Percentiles rank a stretch among this genome's conserved stretches.
These are phyloP conservation scores for Pavo muticus DNA, from an alignment of 2,113 vertebrate species.

Conservation along the genomic window DNA sequence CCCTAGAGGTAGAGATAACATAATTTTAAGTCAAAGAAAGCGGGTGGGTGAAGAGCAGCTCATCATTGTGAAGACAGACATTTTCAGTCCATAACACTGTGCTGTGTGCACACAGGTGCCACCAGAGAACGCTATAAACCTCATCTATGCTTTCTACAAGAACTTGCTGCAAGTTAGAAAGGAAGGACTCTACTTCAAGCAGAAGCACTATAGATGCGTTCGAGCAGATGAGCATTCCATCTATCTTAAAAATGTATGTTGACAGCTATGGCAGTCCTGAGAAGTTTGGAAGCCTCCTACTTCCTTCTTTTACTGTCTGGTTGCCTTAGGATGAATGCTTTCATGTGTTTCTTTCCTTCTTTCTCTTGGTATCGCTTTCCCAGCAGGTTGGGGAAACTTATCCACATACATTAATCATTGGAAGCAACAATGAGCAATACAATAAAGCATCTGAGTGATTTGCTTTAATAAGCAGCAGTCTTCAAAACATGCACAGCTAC, in stretches of 20 bases:
- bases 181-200: slow-evolving; percentile 75
- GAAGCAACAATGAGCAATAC: not conserved
- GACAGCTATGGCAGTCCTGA: not conserved
- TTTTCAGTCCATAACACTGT: not conserved
- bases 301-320: not conserved
- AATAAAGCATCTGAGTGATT: not conserved
- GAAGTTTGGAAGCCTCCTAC: not conserved
- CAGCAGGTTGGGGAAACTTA: not conserved
- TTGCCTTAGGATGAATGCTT: not conserved
- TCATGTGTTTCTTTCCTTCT: not conserved
- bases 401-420: not conserved
- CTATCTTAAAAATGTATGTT: slow-evolving; percentile 77
- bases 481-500: not conserved
- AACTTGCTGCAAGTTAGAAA: slow-evolving; percentile 69
- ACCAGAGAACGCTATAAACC: slow-evolving; percentile 47
- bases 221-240: slow-evolving; percentile 78
- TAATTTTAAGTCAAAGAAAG: not conserved
- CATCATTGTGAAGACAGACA: not conserved
- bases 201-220: slow-evolving; percentile 76
- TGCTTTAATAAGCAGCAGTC: not conserved
- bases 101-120: slow-evolving; percentile 61
- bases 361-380: not conserved
- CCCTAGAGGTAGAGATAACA: not conserved
- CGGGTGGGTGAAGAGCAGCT: not conserved
- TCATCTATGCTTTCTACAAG: slow-evolving; percentile 74